Percentiles rank a stretch among this genome's conserved stretches.
Evolutionary conservation across 23 tunicate genomes (phyloP).

Genomic region (Ciona savignyi): DNA sequence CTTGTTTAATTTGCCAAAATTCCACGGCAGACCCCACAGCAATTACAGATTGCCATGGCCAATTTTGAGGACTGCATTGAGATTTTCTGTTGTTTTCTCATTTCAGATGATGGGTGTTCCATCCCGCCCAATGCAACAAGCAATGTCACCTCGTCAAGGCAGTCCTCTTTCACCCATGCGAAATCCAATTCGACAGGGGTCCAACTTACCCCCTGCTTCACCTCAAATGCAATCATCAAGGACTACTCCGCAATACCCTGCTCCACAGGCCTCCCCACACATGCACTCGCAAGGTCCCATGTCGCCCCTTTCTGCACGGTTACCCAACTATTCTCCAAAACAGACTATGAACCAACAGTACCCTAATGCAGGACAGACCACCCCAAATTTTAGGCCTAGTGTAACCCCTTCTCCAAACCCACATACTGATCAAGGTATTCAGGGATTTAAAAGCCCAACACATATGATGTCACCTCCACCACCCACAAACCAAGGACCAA

Average conservation of each 20-base stretch:
- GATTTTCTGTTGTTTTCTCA: too few species aligned
- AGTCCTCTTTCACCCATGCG: constrained; percentile 67
- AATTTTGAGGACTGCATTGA: too few species aligned
- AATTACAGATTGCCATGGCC: too few species aligned
- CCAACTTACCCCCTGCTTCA: constrained; percentile 33
- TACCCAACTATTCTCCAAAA: constrained; percentile 29
- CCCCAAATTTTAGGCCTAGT: constrained; percentile 18
- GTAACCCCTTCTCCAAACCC: constrained; percentile 21
- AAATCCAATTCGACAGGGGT: neutral
- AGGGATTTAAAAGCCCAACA: constrained; percentile 60
- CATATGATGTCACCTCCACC: constrained; percentile 73
- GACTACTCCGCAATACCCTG: constrained; percentile 41
- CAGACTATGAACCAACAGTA: constrained; percentile 30
- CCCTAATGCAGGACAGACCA: constrained; percentile 12
- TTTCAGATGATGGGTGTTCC: constrained; percentile 45
- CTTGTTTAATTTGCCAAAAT: too few species aligned
- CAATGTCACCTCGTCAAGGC: constrained; percentile 62
- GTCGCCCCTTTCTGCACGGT: constrained; percentile 25
- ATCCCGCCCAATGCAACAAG: constrained; percentile 42
- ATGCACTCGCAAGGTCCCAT: constrained; percentile 28
- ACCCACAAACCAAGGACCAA: neutral
- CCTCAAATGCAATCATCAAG: constrained; percentile 31
- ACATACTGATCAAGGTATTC: constrained; percentile 13
- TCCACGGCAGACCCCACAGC: too few species aligned
- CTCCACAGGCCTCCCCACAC: constrained; percentile 49